These are phyloP conservation scores for Nyctibius bracteatus DNA, from an alignment of 2,113 vertebrate species.

Conservation along the genomic window DNA sequence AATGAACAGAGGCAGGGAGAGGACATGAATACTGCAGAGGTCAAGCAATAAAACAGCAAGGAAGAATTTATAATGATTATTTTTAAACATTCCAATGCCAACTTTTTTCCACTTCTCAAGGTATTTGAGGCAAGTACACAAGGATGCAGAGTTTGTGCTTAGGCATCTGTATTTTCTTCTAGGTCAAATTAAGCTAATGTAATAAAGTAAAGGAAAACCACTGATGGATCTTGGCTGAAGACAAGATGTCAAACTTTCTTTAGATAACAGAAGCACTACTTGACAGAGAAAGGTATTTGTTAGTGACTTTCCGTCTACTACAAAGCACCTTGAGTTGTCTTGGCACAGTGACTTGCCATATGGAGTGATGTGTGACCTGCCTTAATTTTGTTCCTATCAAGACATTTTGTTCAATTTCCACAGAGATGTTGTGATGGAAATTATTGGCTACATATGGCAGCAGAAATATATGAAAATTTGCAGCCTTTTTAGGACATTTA, in stretches of 20 bases:
- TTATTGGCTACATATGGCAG: conserved; percentile 51
- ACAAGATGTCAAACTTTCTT: conserved; percentile 43
- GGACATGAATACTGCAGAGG: neutral
- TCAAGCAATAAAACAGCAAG: neutral
- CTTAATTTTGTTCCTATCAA: conserved; percentile 67
- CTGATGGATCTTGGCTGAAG: conserved; percentile 56
- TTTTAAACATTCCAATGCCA: neutral
- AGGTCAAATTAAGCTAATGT: conserved; percentile 51
- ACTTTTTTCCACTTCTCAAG: neutral
- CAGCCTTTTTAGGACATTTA: neutral
- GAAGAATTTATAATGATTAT: neutral
- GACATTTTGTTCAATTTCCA: conserved; percentile 61
- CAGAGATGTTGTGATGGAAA: conserved; percentile 48
- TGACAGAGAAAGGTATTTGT: conserved; percentile 50
- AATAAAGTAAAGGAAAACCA: conserved; percentile 52
- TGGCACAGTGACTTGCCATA: conserved; percentile 58
- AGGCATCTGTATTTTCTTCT: conserved; percentile 37
- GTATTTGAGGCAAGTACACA: neutral
- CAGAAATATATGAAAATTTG: neutral
- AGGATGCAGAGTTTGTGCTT: neutral
- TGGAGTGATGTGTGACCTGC: conserved; percentile 62
- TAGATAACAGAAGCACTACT: conserved; percentile 28
- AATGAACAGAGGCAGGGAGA: neutral
- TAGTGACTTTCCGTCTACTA: conserved; percentile 62
- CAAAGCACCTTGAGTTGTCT: conserved; percentile 65